Evolutionary conservation across 2,113 vertebrate genomes (phyloP).

Genomic region (Aegithalos caudatus): DNA sequence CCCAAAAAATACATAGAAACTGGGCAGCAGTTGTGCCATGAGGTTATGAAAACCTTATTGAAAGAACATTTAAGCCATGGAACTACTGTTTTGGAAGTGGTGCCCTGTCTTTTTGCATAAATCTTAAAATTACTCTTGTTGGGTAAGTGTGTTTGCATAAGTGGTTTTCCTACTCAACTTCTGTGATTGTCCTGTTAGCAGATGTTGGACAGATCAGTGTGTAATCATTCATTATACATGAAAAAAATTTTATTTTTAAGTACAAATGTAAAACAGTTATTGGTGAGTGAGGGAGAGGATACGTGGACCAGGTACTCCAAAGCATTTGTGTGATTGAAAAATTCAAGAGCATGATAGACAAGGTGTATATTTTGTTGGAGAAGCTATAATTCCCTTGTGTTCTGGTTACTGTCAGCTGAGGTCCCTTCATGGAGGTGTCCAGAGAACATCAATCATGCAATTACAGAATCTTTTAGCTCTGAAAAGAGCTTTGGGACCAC

Average conservation of each 20-base stretch:
- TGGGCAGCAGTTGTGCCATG: not conserved
- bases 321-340: not conserved
- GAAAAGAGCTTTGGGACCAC: not conserved
- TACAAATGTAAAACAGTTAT: not conserved
- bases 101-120: not conserved
- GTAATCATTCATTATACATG: not conserved
- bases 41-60: not conserved
- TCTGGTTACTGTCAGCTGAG: not conserved
- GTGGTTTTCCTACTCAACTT: not conserved
- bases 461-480: not conserved
- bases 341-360: not conserved
- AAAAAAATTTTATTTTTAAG: not conserved
- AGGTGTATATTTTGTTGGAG: not conserved
- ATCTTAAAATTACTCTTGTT: not conserved
- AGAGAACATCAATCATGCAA: not conserved
- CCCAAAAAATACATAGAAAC: not conserved
- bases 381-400: not conserved
- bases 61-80: not conserved
- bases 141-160: not conserved
- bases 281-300: not conserved
- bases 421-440: not conserved
- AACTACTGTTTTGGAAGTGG: not conserved
- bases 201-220: not conserved
- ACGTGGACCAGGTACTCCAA: not conserved
- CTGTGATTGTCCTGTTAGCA: accelerated